Conservation (phyloP, 2,888 invertebrate species). For the Alloscopus bannaensis region DNA sequence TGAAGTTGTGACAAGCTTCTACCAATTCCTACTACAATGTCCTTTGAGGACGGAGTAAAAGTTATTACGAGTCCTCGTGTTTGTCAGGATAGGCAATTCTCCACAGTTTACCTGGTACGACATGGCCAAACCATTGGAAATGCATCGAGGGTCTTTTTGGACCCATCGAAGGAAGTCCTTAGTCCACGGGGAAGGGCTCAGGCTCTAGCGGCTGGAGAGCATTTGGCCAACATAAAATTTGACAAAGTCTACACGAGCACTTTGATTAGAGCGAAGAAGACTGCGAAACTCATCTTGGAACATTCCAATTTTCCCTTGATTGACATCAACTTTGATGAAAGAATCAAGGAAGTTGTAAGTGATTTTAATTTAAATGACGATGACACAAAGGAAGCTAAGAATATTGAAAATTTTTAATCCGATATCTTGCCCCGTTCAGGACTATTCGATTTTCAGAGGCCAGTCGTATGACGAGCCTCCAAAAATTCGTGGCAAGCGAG, state of each 20-base stretch:
- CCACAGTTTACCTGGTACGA: slow-evolving; percentile 45
- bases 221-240: slow-evolving; percentile 39
- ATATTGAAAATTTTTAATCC: not conserved
- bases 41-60: too few relatives aligned
- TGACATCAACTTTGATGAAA: slow-evolving; percentile 43
- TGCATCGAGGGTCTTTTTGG: slow-evolving; percentile 40
- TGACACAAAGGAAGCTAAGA: not conserved
- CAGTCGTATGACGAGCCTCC: slow-evolving; percentile 45
- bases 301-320: slow-evolving; percentile 40
- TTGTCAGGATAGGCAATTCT: not conserved
- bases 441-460: slow-evolving; percentile 39
- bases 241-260: slow-evolving; percentile 40
- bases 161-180: slow-evolving; percentile 42
- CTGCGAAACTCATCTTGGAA: slow-evolving; percentile 44
- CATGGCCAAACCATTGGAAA: slow-evolving; percentile 56
- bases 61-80: too few relatives aligned
- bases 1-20: too few relatives aligned
- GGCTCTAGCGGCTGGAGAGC: slow-evolving; percentile 40
- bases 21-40: too few relatives aligned
- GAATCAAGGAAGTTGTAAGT: slow-evolving; percentile 52
- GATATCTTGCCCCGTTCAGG: slow-evolving; percentile 4
- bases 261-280: slow-evolving; percentile 43
- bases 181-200: slow-evolving; percentile 44
- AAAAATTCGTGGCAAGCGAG: slow-evolving; percentile 43
- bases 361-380: not conserved